Percentiles rank a stretch among this genome's conserved stretches.
Evolutionary conservation across 2,113 vertebrate species (phyloP).

Genomic region (Aix galericulata): DNA sequence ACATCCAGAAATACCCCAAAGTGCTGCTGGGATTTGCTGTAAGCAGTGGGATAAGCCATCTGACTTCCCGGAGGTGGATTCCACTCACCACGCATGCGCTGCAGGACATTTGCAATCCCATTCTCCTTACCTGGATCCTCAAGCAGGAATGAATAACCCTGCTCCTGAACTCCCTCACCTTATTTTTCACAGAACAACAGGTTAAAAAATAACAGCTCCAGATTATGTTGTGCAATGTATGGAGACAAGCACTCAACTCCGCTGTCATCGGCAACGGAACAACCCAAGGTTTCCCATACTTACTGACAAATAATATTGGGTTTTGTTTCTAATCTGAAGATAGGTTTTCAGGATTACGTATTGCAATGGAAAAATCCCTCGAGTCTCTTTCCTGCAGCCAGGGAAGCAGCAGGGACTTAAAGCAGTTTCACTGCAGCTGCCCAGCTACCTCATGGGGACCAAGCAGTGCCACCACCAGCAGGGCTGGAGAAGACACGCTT

Average conservation of each 20-base stretch:
- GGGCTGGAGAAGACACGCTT: neutral
- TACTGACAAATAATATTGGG: accelerated
- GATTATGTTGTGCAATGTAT: neutral
- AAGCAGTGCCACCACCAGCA: no score
- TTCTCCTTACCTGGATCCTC: neutral
- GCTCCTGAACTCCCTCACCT: neutral
- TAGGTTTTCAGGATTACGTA: neutral
- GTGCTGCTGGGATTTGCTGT: neutral
- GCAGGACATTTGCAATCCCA: accelerated
- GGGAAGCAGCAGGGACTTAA: neutral
- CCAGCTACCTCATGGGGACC: neutral
- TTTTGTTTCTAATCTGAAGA: neutral
- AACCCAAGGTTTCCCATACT: accelerated
- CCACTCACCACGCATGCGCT: neutral
- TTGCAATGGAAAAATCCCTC: neutral
- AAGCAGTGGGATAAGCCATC: neutral
- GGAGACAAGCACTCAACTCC: neutral
- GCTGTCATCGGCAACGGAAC: neutral
- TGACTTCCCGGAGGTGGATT: neutral
- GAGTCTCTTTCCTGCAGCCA: neutral
- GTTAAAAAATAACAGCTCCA: neutral
- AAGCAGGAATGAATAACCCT: neutral
- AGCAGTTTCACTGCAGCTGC: neutral
- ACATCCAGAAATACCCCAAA: neutral
- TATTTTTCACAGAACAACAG: neutral